A percentile compares a stretch with the other conserved stretches of the same genome.
phyloP scores from a whole-genome alignment of 2,113 vertebrate genomes.

The Synchiropus splendidus region DNA sequence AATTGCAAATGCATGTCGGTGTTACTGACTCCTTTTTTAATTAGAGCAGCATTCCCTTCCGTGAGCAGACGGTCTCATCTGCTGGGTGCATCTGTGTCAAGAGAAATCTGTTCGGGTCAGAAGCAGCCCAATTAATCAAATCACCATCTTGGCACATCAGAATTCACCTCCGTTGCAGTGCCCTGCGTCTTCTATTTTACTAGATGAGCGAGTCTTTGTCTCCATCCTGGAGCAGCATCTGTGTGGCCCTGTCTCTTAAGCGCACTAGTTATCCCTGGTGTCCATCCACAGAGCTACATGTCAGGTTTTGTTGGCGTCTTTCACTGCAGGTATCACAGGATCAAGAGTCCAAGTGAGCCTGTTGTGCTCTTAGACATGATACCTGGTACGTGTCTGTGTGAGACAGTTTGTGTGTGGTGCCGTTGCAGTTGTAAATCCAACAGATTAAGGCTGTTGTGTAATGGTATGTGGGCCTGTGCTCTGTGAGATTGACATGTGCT shows the following conservation, averaged over 20 bases:
- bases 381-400: not conserved
- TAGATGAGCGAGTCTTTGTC: no score
- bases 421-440: constrained; percentile 22
- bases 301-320: no score
- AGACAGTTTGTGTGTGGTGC: not conserved
- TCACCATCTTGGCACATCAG: not conserved
- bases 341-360: not conserved
- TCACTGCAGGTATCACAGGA: no score
- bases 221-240: no score
- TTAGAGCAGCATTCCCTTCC: not conserved
- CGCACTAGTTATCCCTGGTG: no score
- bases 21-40: not conserved
- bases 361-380: not conserved
- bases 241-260: no score
- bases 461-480: constrained; percentile 19
- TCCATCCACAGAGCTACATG: no score
- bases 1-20: no score
- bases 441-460: constrained; percentile 47
- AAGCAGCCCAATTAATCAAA: not conserved
- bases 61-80: constrained; percentile 3
- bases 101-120: not conserved
- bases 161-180: no score
- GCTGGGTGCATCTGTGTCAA: not conserved
- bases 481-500: constrained; percentile 21
- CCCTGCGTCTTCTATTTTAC: no score